Conservation (phyloP, 2,888 invertebrate species). For the Lasioglossum villosulum region DNA sequence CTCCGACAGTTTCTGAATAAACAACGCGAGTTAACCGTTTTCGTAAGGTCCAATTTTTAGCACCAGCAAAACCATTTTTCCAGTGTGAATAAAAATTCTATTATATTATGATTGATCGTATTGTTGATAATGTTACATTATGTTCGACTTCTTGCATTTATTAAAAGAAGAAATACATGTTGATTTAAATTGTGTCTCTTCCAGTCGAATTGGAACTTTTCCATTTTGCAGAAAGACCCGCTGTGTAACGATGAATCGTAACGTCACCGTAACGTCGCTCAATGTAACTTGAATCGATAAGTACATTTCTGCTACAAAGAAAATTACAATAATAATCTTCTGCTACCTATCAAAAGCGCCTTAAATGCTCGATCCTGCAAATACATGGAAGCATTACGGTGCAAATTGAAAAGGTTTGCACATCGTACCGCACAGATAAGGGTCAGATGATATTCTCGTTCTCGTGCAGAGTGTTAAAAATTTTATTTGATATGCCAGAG, state of each 20-base stretch:
- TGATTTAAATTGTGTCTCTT: background rate
- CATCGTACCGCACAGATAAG: background rate
- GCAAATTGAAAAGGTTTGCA: background rate
- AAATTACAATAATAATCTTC: background rate
- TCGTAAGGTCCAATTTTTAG: background rate
- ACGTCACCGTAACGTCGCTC: too few species aligned
- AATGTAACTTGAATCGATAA: background rate
- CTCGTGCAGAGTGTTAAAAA: background rate
- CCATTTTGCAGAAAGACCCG: too few species aligned
- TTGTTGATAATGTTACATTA: too few species aligned
- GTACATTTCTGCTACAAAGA: background rate
- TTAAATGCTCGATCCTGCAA: background rate
- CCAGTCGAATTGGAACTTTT: background rate
- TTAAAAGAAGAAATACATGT: too few species aligned
- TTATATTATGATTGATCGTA: too few species aligned
- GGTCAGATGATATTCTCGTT: background rate
- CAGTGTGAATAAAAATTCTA: too few species aligned
- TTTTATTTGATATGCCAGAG: background rate
- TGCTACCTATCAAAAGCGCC: background rate
- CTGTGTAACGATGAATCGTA: too few species aligned
- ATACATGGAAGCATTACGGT: background rate
- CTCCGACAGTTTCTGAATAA: background rate
- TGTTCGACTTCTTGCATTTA: too few species aligned
- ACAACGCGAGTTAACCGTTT: background rate
- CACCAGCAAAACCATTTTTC: too few species aligned